phyloP scores from a whole-genome alignment of 1,140 invertebrate species.

The Caenorhabditis elegans region DNA sequence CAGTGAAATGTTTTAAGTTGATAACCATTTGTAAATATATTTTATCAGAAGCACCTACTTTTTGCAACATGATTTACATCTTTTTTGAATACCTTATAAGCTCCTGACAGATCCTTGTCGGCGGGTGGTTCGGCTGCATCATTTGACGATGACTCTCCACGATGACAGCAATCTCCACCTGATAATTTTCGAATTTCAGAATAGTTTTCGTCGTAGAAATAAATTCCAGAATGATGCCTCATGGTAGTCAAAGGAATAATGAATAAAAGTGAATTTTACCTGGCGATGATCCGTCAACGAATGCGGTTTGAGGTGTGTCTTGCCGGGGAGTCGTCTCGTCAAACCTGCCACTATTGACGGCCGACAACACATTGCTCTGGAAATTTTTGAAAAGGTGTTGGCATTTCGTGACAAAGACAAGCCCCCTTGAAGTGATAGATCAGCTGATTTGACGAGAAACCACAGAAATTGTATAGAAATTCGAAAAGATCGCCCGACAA shows the following conservation, averaged over 20 bases:
- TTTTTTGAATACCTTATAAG: conserved; percentile 40
- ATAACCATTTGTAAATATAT: no score
- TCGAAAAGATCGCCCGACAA: neutral
- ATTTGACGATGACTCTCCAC: neutral
- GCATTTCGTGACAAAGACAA: conserved; percentile 18
- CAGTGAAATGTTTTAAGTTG: no score
- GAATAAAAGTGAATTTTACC: neutral
- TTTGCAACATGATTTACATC: no score
- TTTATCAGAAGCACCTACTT: no score
- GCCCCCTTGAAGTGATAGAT: neutral
- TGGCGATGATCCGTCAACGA: conserved; percentile 6
- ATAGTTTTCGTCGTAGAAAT: neutral
- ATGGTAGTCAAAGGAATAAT: neutral
- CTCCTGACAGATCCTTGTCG: conserved; percentile 17
- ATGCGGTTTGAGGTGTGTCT: conserved; percentile 1
- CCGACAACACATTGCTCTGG: conserved; percentile 79
- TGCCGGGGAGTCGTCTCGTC: conserved; percentile 26
- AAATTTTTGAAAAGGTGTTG: conserved; percentile 39
- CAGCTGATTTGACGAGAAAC: conserved; percentile 23
- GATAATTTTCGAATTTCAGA: conserved; percentile 15
- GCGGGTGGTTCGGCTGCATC: conserved; percentile 16
- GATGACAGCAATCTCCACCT: conserved; percentile 43
- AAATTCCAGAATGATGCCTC: conserved; percentile 11
- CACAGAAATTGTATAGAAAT: neutral
- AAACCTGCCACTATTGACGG: conserved; percentile 75